phyloP scores from a whole-genome alignment of 2,113 vertebrate species.

The Danio rerio region GRCz12tu NC_133184.1:43785001-43785500 shows the following conservation, averaged over 20 bases:
- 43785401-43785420: conserved; percentile 50
- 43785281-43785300: not conserved
- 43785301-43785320: conserved; percentile 5
- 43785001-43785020: too few relatives aligned
- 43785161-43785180: too few relatives aligned
- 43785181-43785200: too few relatives aligned
- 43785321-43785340: conserved; percentile 43
- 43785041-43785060: too few relatives aligned
- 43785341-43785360: conserved; percentile 12
- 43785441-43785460: conserved; percentile 66
- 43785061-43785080: too few relatives aligned
- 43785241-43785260: conserved; percentile 7
- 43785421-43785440: conserved; percentile 72
- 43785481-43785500: not conserved
- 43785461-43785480: conserved; percentile 47
- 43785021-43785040: too few relatives aligned
- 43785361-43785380: conserved; percentile 24
- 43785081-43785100: too few relatives aligned
- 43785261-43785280: not conserved
- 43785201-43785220: not conserved
- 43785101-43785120: too few relatives aligned
- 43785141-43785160: too few relatives aligned
- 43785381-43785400: conserved; percentile 39
- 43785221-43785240: not conserved
- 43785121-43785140: too few relatives aligned